Conservation (phyloP, 2,888 invertebrate genomes). For the Atrina japonica region DNA sequence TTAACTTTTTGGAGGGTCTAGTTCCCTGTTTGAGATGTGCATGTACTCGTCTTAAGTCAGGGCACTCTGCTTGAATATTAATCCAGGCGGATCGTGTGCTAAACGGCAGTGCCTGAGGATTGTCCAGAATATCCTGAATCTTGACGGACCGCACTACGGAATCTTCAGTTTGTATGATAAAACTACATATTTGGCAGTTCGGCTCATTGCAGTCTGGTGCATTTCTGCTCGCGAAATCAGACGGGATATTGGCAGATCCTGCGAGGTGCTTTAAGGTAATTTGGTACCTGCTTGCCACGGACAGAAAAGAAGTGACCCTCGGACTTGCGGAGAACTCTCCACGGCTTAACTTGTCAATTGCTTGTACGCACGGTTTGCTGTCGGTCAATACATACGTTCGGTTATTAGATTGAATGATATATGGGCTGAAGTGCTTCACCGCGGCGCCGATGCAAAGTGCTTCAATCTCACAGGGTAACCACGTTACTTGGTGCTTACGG, state of each 20-base stretch:
- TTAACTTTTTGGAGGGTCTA: constrained; percentile 56
- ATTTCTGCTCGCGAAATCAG: constrained; percentile 41
- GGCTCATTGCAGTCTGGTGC: constrained; percentile 41
- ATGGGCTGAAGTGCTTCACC: constrained; percentile 55
- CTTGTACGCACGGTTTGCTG: constrained; percentile 58
- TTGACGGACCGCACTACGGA: constrained; percentile 35
- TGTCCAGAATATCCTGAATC: background rate
- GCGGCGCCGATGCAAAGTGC: constrained; percentile 52
- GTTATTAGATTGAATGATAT: constrained; percentile 46
- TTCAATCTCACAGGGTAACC: constrained; percentile 59
- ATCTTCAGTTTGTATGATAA: constrained; percentile 43
- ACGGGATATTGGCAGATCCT: constrained; percentile 19
- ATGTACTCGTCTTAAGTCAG: constrained; percentile 52
- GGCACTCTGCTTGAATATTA: constrained; percentile 50
- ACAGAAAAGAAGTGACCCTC: constrained; percentile 46
- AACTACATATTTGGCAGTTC: constrained; percentile 49
- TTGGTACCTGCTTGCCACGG: constrained; percentile 41
- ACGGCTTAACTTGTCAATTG: constrained; percentile 49
- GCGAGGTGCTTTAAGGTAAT: constrained; percentile 27
- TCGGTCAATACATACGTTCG: constrained; percentile 49
- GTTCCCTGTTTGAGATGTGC: constrained; percentile 50
- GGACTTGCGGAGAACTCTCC: constrained; percentile 58
- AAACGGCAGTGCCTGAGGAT: constrained; percentile 40
- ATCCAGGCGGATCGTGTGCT: constrained; percentile 50
- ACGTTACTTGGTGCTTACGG: constrained; percentile 52